Percentiles rank a stretch among this genome's conserved stretches.
phyloP scores from a whole-genome alignment of 2,797 vertebrate genomes.

The Falco columbarius region DNA sequence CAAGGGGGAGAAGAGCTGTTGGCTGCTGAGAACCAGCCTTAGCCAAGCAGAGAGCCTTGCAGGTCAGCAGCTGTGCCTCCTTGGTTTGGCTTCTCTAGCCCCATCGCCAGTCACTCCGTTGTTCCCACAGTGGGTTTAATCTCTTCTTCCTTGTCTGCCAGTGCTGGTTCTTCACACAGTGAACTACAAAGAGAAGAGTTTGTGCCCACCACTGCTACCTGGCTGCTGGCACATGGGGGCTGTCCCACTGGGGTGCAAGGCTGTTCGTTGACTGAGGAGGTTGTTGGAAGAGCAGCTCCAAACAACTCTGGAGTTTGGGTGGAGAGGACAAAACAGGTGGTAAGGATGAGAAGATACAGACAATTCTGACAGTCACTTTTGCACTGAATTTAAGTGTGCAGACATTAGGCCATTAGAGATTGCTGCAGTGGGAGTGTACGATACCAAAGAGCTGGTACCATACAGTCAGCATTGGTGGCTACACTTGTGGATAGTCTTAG shows the following conservation, averaged over 20 bases:
- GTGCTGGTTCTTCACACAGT: neutral
- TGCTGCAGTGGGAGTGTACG: neutral
- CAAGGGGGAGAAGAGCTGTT: neutral
- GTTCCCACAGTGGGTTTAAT: neutral
- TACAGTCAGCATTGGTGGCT: neutral
- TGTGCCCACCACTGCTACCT: neutral
- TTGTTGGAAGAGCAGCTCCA: neutral
- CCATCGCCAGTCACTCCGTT: too few species aligned
- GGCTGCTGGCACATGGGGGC: neutral
- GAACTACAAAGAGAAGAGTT: neutral
- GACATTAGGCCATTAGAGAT: neutral
- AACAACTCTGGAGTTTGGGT: neutral
- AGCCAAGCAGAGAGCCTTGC: neutral
- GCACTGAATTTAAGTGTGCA: neutral
- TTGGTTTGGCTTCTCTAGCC: neutral
- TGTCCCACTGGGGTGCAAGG: rapidly evolving
- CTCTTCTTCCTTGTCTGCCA: neutral
- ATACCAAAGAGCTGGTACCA: neutral
- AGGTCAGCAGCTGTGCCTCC: neutral
- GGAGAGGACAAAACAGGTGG: neutral
- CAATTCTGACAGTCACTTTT: neutral
- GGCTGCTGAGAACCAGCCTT: neutral
- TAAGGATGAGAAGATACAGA: neutral
- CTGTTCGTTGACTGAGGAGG: neutral
- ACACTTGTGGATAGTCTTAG: neutral